Percentiles rank a stretch among this genome's conserved stretches.
Conservation (phyloP, 2,888 invertebrate species). For the Cephus rjabovi region DNA sequence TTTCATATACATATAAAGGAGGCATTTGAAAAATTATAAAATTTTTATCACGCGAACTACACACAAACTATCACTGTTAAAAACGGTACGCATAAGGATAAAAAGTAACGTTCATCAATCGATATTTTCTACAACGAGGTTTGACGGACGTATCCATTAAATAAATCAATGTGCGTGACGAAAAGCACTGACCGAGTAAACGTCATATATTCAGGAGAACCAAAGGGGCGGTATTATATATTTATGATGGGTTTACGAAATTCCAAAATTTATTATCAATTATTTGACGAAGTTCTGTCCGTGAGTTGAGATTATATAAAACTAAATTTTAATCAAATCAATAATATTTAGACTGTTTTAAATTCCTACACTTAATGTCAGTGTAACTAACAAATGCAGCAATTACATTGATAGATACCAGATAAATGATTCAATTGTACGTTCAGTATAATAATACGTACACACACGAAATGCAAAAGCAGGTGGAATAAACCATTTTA, state of each 20-base stretch:
- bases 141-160: slow-evolving; percentile 13
- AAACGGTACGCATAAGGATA: neutral
- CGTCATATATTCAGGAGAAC: slow-evolving; percentile 10
- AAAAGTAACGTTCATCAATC: neutral
- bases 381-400: neutral
- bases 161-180: slow-evolving; percentile 33
- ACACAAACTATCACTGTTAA: neutral
- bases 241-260: neutral
- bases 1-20: neutral
- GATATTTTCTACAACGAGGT: neutral
- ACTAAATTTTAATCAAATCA: too few relatives aligned
- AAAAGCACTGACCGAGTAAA: slow-evolving; percentile 15
- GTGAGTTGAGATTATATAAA: too few relatives aligned
- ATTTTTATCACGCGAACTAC: too few relatives aligned
- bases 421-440: neutral
- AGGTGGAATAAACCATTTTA: neutral
- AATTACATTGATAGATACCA: neutral
- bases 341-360: neutral
- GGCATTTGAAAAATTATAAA: too few relatives aligned
- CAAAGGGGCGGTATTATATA: neutral
- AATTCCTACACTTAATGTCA: neutral
- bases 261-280: neutral
- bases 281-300: neutral
- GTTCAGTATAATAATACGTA: neutral
- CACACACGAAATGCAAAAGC: neutral